phyloP scores from a whole-genome alignment of 2,797 vertebrate genomes.

The Trachurus trachurus region DNA sequence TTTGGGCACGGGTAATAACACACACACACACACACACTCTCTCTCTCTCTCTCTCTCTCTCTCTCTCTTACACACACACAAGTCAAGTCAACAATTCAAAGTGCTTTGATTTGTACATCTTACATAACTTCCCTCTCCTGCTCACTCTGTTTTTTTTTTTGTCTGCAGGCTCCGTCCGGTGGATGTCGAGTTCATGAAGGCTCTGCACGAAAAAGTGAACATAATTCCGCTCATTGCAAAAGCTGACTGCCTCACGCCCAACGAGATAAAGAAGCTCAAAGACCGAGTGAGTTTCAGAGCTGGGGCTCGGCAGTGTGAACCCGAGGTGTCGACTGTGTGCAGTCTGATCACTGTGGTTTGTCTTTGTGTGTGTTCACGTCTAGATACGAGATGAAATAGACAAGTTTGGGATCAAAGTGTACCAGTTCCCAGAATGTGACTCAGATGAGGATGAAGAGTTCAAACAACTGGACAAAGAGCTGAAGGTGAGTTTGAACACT shows the following conservation, averaged over 20 bases:
- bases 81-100: background rate
- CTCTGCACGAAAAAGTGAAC: constrained; percentile 98
- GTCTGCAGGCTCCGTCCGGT: constrained; percentile 92
- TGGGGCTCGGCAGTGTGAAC: background rate
- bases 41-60: no score
- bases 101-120: background rate
- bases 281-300: constrained; percentile 91
- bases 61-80: constrained; percentile 1
- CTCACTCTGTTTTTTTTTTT: constrained; percentile 3
- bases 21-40: constrained; percentile 5
- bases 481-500: constrained; percentile 89
- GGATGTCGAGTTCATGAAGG: constrained; percentile 98
- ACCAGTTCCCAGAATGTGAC: constrained; percentile 99
- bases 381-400: constrained; percentile 98
- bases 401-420: constrained; percentile 98
- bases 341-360: background rate
- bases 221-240: constrained; percentile 97
- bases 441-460: constrained; percentile 99
- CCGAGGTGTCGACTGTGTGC: background rate
- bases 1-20: constrained; percentile 94
- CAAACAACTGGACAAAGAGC: constrained; percentile 97
- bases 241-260: constrained; percentile 96
- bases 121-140: background rate
- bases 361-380: background rate
- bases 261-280: constrained; percentile 97